Evolutionary conservation across 2,888 invertebrate species (phyloP), one percentile per base, ranked within the genome.

Genomic region (Desoria tigrina): DNA sequence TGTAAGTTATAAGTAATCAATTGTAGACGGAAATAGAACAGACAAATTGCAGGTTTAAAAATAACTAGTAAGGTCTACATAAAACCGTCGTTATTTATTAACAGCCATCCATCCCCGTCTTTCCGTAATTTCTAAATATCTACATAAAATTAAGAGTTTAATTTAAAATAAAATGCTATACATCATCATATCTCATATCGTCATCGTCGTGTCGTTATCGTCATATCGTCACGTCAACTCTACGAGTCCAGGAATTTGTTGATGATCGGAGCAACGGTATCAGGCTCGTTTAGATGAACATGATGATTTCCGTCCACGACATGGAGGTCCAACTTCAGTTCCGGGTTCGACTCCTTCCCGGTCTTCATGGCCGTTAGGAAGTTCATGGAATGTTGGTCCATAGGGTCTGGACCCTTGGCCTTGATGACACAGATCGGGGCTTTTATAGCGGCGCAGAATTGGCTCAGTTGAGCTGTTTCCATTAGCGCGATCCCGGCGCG

Each of bases 361-460:
- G 6, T 4, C 27, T 53, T 7, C 18, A 53, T 23, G 9, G 53
- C 53, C 7, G 53, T 53, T 23, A 26, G 53, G n/a, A 53, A 53
- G 37, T 77, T 77, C 55, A 63, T 60, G 4, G 69, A 62, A 53
- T 77, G 77, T 61, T 76, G 77, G 28, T 71, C 69, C 4, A 79
- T 78, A 21, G 73, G 70, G 9, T 77, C 75, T 3, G 77, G 23
- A 9, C 27, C 6, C 9, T 4, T 4, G 7, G 53, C 79, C 61
- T 77, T 75, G 3, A 80, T 76, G 14, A 78, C 66, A 16, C 79
- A 73, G 14, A 78, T 68, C n/a, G 78, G 76, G 66, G 79, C 78
- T 49, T 70, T 68, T 2, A 79, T 61, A 18, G 66, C 67, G 1
- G 58, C 49, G 18, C 77, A 77, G 39, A 77, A 68, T 53, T 68